Percentiles rank a stretch among this genome's conserved stretches.
Evolutionary conservation across 2,113 vertebrate genomes (phyloP).

Genomic region (Corapipo altera): DNA sequence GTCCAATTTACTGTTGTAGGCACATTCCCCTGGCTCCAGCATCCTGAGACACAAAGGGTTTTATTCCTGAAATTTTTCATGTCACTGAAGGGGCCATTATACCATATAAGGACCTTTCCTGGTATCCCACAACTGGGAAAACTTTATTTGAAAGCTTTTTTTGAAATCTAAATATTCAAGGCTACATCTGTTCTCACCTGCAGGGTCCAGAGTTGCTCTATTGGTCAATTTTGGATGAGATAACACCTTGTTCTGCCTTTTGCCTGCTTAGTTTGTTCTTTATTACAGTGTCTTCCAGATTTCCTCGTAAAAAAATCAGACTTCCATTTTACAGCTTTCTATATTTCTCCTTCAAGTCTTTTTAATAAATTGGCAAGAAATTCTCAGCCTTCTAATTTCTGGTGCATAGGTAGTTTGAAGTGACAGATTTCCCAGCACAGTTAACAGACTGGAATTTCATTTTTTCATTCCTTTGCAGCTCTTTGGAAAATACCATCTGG

Average conservation of each 20-base stretch:
- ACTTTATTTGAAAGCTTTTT: not conserved
- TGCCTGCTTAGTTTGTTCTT: not conserved
- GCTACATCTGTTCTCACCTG: not conserved
- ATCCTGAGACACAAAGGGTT: not conserved
- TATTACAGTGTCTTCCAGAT: not conserved
- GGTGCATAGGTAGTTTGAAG: not conserved
- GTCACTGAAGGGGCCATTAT: not conserved
- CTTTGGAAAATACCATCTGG: slow-evolving; percentile 49
- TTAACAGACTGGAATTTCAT: slow-evolving; percentile 11
- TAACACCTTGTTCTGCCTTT: not conserved
- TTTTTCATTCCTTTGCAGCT: not conserved
- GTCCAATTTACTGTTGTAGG: not conserved
- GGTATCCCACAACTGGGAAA: not conserved
- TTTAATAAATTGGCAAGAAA: slow-evolving; percentile 4
- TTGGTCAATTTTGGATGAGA: not conserved
- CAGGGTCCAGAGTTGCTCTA: not conserved
- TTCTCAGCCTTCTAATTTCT: not conserved
- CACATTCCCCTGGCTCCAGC: not conserved
- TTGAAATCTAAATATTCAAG: not conserved
- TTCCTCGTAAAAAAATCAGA: not conserved
- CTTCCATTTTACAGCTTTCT: not conserved
- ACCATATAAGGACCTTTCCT: not conserved
- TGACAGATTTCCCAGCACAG: not conserved
- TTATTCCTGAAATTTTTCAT: not conserved
- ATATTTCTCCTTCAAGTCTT: not conserved